Conservation (phyloP, 2,113 vertebrate genomes). For the Phalacrocorax pelagicus region DNA sequence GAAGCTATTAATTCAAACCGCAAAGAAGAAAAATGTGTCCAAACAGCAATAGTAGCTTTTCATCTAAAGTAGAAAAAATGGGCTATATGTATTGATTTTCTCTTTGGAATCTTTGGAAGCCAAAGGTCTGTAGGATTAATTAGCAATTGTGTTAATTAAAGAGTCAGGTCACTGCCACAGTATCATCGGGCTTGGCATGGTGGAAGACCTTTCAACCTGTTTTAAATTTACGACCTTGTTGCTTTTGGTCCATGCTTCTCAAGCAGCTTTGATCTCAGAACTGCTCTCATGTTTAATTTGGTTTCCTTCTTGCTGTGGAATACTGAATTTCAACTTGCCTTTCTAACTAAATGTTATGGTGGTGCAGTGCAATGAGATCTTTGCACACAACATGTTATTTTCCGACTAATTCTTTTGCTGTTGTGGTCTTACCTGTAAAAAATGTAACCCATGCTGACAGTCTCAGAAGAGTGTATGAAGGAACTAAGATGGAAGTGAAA, state of each 20-base stretch:
- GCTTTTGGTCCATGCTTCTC: neutral
- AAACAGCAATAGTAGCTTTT: neutral
- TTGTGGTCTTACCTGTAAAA: neutral
- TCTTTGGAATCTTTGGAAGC: neutral
- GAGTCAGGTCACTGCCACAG: neutral
- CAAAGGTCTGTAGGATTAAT: neutral
- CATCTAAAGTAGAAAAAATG: neutral
- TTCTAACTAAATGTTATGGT: neutral
- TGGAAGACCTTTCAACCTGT: neutral
- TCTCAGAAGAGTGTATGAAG: neutral
- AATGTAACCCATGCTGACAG: neutral
- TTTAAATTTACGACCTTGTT: neutral
- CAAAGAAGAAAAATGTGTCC: neutral
- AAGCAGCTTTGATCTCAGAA: neutral
- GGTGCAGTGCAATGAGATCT: neutral
- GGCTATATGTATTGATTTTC: neutral
- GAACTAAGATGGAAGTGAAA: neutral
- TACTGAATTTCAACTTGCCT: neutral
- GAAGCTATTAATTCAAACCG: neutral
- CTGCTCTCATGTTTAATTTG: neutral
- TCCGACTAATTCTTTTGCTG: neutral
- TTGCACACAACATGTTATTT: neutral
- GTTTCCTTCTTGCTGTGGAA: neutral
- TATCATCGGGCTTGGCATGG: neutral
- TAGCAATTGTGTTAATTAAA: neutral